A percentile compares a stretch with the other conserved stretches of the same genome.
Evolutionary conservation across 1,140 invertebrate species (phyloP).

Genomic region (Pemphigus obesinymphae): DNA sequence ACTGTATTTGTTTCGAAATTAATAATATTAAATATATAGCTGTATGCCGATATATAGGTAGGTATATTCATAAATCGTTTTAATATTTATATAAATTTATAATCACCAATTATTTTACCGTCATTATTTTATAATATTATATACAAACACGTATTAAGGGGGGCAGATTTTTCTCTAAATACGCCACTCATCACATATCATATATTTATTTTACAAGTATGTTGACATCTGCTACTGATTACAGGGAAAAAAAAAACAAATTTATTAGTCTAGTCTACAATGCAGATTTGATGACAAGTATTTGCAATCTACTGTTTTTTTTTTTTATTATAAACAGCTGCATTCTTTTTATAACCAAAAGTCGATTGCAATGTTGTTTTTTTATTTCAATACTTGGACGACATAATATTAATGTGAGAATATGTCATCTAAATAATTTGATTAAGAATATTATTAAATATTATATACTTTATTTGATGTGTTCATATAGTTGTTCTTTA

Average conservation of each 20-base stretch:
- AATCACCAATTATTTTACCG: no score
- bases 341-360: not conserved
- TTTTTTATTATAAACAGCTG: not conserved
- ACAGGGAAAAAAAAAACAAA: not conserved
- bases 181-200: no score
- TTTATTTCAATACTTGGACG: not conserved
- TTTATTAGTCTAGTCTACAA: not conserved
- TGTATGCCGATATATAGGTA: no score
- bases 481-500: not conserved
- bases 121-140: no score
- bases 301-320: not conserved
- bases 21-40: no score
- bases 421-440: not conserved
- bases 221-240: not conserved
- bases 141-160: no score
- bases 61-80: no score
- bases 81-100: no score
- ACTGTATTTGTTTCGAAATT: no score
- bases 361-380: not conserved
- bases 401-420: constrained; percentile 26
- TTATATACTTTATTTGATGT: not conserved
- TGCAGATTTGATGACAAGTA: not conserved
- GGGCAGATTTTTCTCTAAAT: no score
- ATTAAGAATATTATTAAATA: not conserved
- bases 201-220: no score